Evolutionary conservation across 2,113 vertebrate species (phyloP), one percentile per base, ranked within the genome.

Genomic region (Oenanthe oenanthe): DNA sequence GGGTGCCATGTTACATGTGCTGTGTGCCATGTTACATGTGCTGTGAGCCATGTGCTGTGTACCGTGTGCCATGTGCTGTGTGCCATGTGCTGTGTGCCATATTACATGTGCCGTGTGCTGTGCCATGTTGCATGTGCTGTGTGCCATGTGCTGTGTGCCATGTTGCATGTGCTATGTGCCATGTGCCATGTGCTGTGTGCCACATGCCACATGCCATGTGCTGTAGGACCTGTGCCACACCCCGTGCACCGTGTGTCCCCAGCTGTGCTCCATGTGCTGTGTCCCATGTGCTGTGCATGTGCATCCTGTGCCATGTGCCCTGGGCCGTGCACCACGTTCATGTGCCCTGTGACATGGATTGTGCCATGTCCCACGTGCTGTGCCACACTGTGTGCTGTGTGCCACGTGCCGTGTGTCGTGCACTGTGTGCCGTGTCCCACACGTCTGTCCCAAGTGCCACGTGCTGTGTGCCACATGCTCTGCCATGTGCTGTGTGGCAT

Each of bases 171-270:
- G 6, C 22, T 8, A 2, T 17, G 16, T 14, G 42, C 32, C 2
- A 1, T 56, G 51, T 61, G 7, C 21, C 2, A 4, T 43, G 51
- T 42, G 22, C 29, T 5, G 0, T 28, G 10, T 21, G 11, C 32
- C 2, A 0, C 31, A 25, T 56, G 12, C 22, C 4, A 0, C 4
- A 31, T 36, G 22, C 17, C 11, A 0, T 10, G 16, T 28, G 12
- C 19, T 4, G 11, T 47, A 22, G 12, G 12, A 22, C 47, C 47
- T 22, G 21, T 48, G 21, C 47, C 47, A 48, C 47, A 48, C 45
- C 45, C 45, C 19, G 21, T 13, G 63, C 31, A 31, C 28, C 13
- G 7, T 17, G 40, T 45, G 62, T 31, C 62, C 62, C 62, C 6
- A 7, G 14, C 34, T 4, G 5, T 15, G 20, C 18, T 16, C 22